Base-by-base conservation (phyloP, 2,113 vertebrate species). In the Clarias magur region DNA sequence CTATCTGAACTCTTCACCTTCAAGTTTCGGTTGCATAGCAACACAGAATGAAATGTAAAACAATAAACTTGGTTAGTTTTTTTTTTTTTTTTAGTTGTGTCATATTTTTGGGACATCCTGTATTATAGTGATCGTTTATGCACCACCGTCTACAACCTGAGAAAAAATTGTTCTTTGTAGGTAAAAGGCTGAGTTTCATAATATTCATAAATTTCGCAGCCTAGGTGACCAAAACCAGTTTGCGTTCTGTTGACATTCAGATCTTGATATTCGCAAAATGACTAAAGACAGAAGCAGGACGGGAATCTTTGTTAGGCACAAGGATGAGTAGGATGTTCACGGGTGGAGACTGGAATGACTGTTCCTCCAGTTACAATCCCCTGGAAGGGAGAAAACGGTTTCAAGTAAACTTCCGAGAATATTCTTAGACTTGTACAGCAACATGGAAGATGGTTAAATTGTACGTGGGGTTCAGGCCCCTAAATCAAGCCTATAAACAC, bases 311-410 rank as follows among this genome's bases (percentile, higher is more conserved):
- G 30, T 30, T 9, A 25, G 60, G 62, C 83, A 30, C 48, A 19
- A 30, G 56, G 19, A 5, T 15, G 27, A 42, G n/a, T n/a, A 8
- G 57, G n/a, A 68, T 38, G 48, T 54, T 88, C 85, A 88, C 17
- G 68, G 70, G n/a, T 65, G 60, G 34, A 81, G 60, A 67, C n/a
- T 38, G 34, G 88, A 80, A 76, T 85, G 76, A 82, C n/a, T 87
- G 65, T 53, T 48, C 62, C 63, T 89, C 85, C 85, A 83, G 54
- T 87, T 60, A 80, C 62, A 85, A 21, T 27, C 85, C 30, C 68
- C 88, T 89, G 81, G 2, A 65, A 83, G 53, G 48, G 72, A 63
- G 13, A 63, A 12, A 86, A 34, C 5, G 38, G 27, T 59, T 38
- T 60, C 23, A 38, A 12, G 27, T 80, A 59, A 60, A 10, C n/a